Evolutionary conservation across 2,888 invertebrate species (phyloP), one percentile per base, ranked within the genome.

Genomic region (Diogma glabrata): DNA sequence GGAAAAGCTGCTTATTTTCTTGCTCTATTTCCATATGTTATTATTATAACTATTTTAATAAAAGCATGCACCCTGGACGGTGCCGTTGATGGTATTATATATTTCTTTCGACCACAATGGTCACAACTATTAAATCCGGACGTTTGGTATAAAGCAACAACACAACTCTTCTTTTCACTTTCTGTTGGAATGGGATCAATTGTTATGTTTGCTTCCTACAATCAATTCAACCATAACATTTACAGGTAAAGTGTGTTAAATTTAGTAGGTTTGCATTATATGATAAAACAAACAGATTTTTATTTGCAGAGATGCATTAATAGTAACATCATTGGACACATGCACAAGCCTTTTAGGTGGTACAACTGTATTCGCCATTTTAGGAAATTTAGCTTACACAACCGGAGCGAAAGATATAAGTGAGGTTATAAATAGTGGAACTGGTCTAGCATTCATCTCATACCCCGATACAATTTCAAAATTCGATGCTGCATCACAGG

Each of bases 1-100:
- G 87, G 88, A 45, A 87, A 87, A 67, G 84, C 82, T 0, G 82
- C 91, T 0, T 93, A 92, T 67, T 87, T 93, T 67, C 80, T 92
- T n/a, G 92, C 92, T 0, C 67, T 91, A 3, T 89, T 89, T 64
- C 90, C 90, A 0, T 88, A 87, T 61, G 75, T 86, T 5, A 80
- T 91, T 49, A 77, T 91, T 67, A 70, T 87, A 52, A 78, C 79
- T 24, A 69, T 91, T 43, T 74, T 91, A 12, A 77, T 87, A 48
- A 76, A 81, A 54, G 78, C 81, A 0, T 72, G 72, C 0, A 79
- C 78, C 1, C 61, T 83, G 49, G 79, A 81, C 1, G 90, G 90
- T 1, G 82, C 90, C 12, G 73, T 67, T 2, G 72, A 78, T 26
- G 91, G 90, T 1, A 83, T 90, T 48, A 65, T 81, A 30, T 89